Conservation (phyloP, 2,113 vertebrate species). For the Numida meleagris region DNA sequence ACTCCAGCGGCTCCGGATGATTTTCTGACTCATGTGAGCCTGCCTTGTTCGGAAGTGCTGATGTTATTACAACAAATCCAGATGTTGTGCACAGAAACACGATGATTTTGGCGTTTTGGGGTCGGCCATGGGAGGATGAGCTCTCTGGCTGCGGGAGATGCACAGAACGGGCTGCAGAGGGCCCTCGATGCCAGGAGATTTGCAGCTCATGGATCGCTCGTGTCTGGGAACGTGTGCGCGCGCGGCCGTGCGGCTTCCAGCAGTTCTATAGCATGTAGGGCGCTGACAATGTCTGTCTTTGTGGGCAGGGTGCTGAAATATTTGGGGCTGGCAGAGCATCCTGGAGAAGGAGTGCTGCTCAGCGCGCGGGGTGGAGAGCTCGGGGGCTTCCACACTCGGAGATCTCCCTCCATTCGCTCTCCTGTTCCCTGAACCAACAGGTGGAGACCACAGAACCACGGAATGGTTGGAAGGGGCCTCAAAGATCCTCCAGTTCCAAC, state of each 20-base stretch:
- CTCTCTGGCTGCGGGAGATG: not conserved
- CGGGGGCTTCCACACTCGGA: not conserved
- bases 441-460: not conserved
- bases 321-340: not conserved
- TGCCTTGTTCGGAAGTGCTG: not conserved
- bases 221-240: fast-evolving
- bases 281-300: not conserved
- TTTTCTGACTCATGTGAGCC: fast-evolving
- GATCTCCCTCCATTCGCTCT: not conserved
- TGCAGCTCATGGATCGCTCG: fast-evolving
- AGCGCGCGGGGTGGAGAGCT: fast-evolving
- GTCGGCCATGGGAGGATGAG: not conserved
- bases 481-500: no score
- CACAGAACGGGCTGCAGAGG: not conserved
- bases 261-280: not conserved
- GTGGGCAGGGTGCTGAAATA: not conserved
- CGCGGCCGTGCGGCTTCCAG: not conserved
- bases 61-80: fast-evolving
- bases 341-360: not conserved
- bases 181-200: constrained; percentile 20
- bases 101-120: not conserved
- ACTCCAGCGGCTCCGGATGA: not conserved
- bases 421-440: not conserved
- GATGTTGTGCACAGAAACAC: no score
- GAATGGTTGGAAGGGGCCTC: no score